phyloP scores from a whole-genome alignment of 2,113 vertebrate species.

The Sylvietta virens region DNA sequence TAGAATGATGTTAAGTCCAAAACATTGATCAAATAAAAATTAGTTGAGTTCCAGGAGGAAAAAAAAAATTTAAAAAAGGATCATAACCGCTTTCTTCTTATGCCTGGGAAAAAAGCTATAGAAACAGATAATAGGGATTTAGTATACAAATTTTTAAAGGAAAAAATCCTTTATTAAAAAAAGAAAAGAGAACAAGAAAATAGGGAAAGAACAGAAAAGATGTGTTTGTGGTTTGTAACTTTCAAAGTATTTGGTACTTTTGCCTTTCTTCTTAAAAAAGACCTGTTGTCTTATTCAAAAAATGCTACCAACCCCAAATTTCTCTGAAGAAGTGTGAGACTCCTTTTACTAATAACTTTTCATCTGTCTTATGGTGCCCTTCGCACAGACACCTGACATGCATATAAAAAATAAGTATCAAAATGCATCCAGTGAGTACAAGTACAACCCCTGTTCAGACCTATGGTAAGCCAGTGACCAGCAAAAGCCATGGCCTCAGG shows the following conservation, averaged over 20 bases:
- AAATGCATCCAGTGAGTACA: not conserved
- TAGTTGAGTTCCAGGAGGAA: not conserved
- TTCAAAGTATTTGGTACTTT: not conserved
- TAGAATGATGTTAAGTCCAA: not conserved
- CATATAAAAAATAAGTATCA: not conserved
- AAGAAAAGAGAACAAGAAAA: not conserved
- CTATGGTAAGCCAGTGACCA: not conserved
- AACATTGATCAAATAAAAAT: not conserved
- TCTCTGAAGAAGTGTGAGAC: not conserved
- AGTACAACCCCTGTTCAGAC: not conserved
- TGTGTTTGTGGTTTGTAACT: not conserved
- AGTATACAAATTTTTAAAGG: not conserved
- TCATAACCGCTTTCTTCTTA: not conserved
- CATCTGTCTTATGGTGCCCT: not conserved
- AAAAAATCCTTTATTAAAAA: not conserved
- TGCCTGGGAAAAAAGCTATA: not conserved
- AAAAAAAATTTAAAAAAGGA: not conserved
- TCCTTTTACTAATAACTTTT: not conserved
- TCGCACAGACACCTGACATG: not conserved
- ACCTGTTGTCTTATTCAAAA: not conserved
- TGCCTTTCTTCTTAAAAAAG: not conserved
- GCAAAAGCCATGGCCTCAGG: not conserved
- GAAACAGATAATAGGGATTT: not conserved
- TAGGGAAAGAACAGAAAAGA: not conserved
- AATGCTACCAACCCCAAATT: not conserved